Conservation (phyloP, 2,113 vertebrate species). For the Neofelis nebulosa region DNA sequence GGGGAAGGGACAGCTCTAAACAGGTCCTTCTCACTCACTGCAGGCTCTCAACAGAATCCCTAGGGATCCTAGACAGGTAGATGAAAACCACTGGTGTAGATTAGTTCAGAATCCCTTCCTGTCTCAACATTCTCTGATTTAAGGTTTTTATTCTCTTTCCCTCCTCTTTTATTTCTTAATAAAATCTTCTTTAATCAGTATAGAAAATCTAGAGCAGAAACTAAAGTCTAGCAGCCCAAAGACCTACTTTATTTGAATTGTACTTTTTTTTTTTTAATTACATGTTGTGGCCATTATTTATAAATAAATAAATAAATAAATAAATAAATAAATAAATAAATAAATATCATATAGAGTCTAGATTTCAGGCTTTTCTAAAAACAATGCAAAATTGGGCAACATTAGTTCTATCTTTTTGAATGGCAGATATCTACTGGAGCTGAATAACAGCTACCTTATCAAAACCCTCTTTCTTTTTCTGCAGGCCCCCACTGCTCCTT, state of each 20-base stretch:
- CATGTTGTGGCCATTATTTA: background rate
- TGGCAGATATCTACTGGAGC: background rate
- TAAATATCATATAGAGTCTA: background rate
- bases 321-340: no score
- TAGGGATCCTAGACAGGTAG: background rate
- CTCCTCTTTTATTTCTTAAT: background rate
- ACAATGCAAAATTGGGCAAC: background rate
- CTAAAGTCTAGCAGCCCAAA: background rate
- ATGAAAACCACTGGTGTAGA: background rate
- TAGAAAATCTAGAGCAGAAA: background rate
- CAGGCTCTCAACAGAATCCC: background rate
- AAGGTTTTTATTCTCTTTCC: background rate
- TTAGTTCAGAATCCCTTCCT: background rate
- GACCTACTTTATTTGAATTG: background rate
- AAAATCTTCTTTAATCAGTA: background rate
- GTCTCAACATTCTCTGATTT: background rate
- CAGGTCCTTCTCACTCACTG: no score
- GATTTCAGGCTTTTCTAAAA: background rate
- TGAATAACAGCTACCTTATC: background rate
- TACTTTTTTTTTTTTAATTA: background rate
- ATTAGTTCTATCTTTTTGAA: background rate
- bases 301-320: background rate
- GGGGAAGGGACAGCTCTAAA: no score
- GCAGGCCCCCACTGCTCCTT: background rate
- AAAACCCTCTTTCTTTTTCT: background rate